These are phyloP conservation scores for Meriones psammophilus DNA, from an alignment of 2,797 vertebrate species.

Conservation along the genomic window DNA sequence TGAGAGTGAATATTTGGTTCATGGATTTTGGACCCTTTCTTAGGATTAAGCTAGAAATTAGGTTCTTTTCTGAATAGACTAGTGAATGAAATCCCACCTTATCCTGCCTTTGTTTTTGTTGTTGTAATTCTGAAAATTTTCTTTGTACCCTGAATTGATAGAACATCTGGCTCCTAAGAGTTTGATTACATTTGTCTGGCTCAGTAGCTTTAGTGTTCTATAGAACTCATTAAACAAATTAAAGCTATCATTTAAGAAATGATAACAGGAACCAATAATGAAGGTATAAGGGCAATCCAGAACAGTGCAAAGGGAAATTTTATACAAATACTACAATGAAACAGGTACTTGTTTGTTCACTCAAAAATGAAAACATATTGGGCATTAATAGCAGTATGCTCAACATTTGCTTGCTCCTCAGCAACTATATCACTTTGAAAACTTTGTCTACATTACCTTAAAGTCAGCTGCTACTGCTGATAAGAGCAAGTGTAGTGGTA, in stretches of 20 bases:
- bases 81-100: neutral
- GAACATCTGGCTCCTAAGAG: neutral
- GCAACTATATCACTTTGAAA: constrained; percentile 6
- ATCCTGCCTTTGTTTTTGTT: no score
- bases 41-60: neutral
- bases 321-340: neutral
- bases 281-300: neutral
- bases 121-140: neutral
- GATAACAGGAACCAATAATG: neutral
- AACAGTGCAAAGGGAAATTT: neutral
- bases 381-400: neutral
- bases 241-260: constrained; percentile 24
- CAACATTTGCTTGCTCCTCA: neutral
- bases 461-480: neutral
- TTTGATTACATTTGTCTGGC: neutral
- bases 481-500: neutral
- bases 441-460: constrained; percentile 25
- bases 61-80: neutral
- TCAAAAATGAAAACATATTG: neutral
- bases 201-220: neutral
- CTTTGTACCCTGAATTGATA: neutral
- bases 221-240: constrained; percentile 19
- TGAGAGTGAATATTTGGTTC: neutral
- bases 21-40: neutral
- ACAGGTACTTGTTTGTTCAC: neutral